Conservation (phyloP, 2,797 vertebrate species). For the Danionella dracula region DNA sequence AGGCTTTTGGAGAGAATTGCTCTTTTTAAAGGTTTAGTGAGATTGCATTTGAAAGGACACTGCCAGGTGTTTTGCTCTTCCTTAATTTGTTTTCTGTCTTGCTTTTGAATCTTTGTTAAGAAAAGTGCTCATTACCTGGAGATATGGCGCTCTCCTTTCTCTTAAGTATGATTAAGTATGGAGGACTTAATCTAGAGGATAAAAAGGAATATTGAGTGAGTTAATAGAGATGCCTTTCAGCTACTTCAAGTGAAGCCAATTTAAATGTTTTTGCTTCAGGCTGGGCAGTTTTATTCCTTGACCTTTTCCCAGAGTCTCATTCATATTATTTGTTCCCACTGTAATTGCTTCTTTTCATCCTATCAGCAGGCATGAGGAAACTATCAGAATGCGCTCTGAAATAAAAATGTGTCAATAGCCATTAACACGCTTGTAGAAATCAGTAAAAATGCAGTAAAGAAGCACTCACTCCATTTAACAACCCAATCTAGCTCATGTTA, state of each 20-base stretch:
- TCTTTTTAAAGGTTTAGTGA: not conserved
- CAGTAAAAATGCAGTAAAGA: constrained; percentile 15
- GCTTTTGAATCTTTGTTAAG: not conserved
- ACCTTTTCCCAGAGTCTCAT: not conserved
- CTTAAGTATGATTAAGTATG: not conserved
- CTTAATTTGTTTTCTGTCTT: not conserved
- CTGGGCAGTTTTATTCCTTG: not conserved
- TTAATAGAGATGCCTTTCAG: not conserved
- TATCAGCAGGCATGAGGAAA: not conserved
- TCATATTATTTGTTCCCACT: not conserved
- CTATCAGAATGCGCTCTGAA: constrained; percentile 1
- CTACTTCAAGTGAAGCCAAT: not conserved
- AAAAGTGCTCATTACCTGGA: not conserved
- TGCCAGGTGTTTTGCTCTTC: not conserved
- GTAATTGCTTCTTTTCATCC: constrained; percentile 26
- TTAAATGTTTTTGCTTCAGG: not conserved
- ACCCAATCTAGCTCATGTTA: not conserved
- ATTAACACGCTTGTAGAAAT: constrained; percentile 1
- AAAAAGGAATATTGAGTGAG: not conserved
- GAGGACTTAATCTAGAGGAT: not conserved
- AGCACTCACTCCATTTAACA: not conserved
- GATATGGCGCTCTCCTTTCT: not conserved
- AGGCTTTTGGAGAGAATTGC: not conserved
- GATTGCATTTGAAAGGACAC: not conserved
- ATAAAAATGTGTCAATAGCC: not conserved